phyloP scores from a whole-genome alignment of 2,113 vertebrate species.

The Strix aluco region DNA sequence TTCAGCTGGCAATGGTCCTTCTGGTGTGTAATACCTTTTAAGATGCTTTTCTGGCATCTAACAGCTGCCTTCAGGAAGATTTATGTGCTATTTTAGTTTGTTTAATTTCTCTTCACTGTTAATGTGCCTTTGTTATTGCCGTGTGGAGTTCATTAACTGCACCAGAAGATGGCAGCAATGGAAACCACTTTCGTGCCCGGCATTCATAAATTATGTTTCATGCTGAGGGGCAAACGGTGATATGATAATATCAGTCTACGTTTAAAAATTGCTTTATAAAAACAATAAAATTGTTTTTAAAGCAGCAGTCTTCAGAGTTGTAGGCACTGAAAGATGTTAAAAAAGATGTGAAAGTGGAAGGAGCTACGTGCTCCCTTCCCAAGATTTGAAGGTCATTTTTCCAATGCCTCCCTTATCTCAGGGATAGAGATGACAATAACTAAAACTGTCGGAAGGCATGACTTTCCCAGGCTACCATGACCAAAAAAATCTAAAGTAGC shows the following conservation, averaged over 20 bases:
- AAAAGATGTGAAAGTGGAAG: neutral
- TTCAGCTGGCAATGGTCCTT: slow-evolving; percentile 28
- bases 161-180: slow-evolving; percentile 65
- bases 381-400: neutral
- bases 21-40: neutral
- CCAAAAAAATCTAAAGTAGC: neutral
- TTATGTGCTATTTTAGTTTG: neutral
- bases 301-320: neutral
- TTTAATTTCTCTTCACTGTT: slow-evolving; percentile 30
- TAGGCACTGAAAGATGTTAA: neutral
- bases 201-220: neutral
- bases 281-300: neutral
- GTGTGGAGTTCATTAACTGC: neutral
- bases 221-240: neutral
- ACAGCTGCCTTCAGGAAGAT: slow-evolving; percentile 26
- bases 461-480: neutral
- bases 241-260: rapidly evolving
- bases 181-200: neutral
- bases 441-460: neutral
- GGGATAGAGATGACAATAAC: neutral
- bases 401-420: neutral
- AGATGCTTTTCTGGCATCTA: neutral
- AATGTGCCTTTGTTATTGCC: neutral
- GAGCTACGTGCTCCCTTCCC: neutral
- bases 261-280: neutral